Base-by-base conservation (phyloP, 2,113 vertebrate species). In the Seriola quinqueradiata region DNA sequence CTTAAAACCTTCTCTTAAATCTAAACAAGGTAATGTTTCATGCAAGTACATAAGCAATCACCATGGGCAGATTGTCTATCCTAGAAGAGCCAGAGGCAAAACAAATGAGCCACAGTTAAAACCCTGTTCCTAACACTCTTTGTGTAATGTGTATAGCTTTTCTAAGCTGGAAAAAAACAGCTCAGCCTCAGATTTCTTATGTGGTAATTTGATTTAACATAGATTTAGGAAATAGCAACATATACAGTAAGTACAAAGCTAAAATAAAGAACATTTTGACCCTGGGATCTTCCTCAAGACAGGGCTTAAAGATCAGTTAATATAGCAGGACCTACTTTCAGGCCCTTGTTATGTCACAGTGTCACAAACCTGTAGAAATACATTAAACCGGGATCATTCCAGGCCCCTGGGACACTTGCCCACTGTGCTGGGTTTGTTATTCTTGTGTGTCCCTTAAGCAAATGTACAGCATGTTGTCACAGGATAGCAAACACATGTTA, bases 351-450 rank as follows among this genome's bases (percentile, higher is more conserved):
- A 36, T 6, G 34, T 36, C 34, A 36, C 28, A 28, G 28, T 28
- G 28, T 28, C 42, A 70, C 58, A 64, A 42, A 63, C 19, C 40
- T n/a, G 14, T 17, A 21, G 8, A 54, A 72, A 44, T 19, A 58
- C 16, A 19, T 23, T 4, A 82, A 42, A 5, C n/a, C 5, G 14
- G 13, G 38, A 23, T 32, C 32, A 36, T n/a, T 28, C 34, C 38
- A 0, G 0, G 14, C 16, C 0, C 3, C 10, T 8, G 0, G 38
- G 8, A 0, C 21, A 46, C 8, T 8, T 54, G 8, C 16, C 59
- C 5, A 5, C 21, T 7, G 42, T 42, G 5, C 8, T 32, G 38
- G 25, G 6, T 21, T 40, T 16, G 8, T 64, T 34, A 67, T 48
- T 21, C 60, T 36, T 36, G 7, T 14, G 19, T 23, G 13, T 19